These are phyloP conservation scores for Drosophila neotestacea DNA, from an alignment of 2,888 invertebrate genomes.

Conservation along the genomic window DNA sequence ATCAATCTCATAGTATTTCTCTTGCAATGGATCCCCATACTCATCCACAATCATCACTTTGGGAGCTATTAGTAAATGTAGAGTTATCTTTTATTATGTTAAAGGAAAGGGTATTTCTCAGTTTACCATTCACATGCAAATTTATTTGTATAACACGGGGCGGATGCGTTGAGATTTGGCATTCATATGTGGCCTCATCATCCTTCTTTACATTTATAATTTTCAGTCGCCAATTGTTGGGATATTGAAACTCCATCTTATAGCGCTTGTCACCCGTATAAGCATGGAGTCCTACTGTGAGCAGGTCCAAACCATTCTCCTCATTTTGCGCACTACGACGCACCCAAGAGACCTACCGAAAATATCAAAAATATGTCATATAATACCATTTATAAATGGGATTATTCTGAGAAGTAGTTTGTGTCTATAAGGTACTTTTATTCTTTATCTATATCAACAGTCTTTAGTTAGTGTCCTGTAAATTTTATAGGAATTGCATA, in stretches of 20 bases:
- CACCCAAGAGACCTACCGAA: slow-evolving; percentile 89
- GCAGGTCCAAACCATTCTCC: slow-evolving; percentile 88
- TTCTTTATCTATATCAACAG: too few species aligned
- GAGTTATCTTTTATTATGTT: background rate
- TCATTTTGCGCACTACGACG: slow-evolving; percentile 87
- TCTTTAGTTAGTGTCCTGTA: too few species aligned
- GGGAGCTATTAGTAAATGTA: slow-evolving; percentile 84
- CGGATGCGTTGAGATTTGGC: slow-evolving; percentile 87
- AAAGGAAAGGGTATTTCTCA: background rate
- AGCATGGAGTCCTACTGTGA: slow-evolving; percentile 89
- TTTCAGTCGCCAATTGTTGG: slow-evolving; percentile 87
- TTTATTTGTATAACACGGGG: slow-evolving; percentile 86
- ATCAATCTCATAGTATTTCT: slow-evolving; percentile 87
- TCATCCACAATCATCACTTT: slow-evolving; percentile 87
- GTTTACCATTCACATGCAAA: slow-evolving; percentile 86
- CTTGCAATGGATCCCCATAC: slow-evolving; percentile 86
- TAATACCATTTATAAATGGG: background rate
- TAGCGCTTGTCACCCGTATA: slow-evolving; percentile 89
- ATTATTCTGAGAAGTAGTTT: too few species aligned
- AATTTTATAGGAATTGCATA: too few species aligned
- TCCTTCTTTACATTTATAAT: slow-evolving; percentile 86
- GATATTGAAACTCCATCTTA: slow-evolving; percentile 87
- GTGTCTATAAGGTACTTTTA: too few species aligned
- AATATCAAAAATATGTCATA: background rate
- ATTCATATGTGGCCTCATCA: slow-evolving; percentile 87